phyloP scores from a whole-genome alignment of 2,797 vertebrate genomes.

The Rhabdophis nuchalis region DNA sequence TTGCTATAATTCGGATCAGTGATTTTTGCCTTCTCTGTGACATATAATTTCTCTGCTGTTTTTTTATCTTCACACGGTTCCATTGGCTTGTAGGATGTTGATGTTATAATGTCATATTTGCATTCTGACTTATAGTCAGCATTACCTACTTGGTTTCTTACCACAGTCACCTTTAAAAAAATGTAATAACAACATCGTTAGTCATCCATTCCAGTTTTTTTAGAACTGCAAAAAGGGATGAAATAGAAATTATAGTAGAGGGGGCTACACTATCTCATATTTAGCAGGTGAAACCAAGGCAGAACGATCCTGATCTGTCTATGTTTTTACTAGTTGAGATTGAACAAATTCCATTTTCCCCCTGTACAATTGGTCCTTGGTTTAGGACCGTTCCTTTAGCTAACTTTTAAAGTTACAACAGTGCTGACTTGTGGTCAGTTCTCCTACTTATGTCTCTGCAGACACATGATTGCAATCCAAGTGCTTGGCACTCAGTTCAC shows the following conservation, averaged over 20 bases:
- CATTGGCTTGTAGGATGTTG: background rate
- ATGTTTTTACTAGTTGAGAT: background rate
- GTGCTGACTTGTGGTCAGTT: background rate
- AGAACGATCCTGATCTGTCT: background rate
- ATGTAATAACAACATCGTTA: background rate
- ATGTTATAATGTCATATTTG: slow-evolving; percentile 37
- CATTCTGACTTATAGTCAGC: slow-evolving; percentile 49
- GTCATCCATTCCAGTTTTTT: background rate
- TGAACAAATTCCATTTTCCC: background rate
- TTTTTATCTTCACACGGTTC: slow-evolving; percentile 2
- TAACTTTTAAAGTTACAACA: background rate
- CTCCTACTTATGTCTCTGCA: background rate
- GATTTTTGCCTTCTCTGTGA: slow-evolving; percentile 3
- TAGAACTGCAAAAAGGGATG: background rate
- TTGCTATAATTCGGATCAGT: background rate
- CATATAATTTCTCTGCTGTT: slow-evolving; percentile 3
- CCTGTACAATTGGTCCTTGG: background rate
- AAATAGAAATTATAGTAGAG: background rate
- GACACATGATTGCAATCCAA: background rate
- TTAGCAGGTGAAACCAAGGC: background rate
- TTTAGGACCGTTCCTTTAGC: background rate
- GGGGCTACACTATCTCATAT: background rate
- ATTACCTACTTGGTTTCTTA: slow-evolving; percentile 42
- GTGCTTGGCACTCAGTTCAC: background rate
- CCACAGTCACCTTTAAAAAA: slow-evolving; percentile 62